Conservation (phyloP, 2,113 vertebrate species). For the Nothocercus julius region DNA sequence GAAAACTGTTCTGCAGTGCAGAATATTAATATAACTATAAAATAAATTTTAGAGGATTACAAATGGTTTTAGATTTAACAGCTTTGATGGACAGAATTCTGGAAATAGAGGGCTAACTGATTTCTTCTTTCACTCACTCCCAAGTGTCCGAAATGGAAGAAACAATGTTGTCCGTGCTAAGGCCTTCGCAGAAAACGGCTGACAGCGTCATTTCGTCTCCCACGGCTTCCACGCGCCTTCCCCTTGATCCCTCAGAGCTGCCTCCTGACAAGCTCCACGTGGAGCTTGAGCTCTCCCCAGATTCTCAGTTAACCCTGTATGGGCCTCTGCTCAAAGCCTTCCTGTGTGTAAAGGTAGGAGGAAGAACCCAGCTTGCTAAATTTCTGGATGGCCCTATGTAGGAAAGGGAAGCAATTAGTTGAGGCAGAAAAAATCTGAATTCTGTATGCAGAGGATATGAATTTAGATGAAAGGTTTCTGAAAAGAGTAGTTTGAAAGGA, state of each 20-base stretch:
- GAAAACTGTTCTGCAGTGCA: background rate
- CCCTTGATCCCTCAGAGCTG: constrained; percentile 90
- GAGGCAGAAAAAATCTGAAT: background rate
- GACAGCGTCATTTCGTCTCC: constrained; percentile 82
- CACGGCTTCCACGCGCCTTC: constrained; percentile 72
- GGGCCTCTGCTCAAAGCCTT: constrained; percentile 92
- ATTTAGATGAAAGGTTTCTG: background rate
- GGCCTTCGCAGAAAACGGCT: constrained; percentile 81
- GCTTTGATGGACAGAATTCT: background rate
- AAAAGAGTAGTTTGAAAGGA: background rate
- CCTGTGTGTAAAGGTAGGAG: constrained; percentile 90
- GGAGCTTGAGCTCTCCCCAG: constrained; percentile 94
- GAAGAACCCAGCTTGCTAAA: accelerated
- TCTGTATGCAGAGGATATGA: accelerated
- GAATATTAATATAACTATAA: background rate
- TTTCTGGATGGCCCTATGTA: accelerated
- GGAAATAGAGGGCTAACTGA: background rate
- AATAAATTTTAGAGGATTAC: background rate
- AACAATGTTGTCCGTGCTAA: constrained; percentile 90
- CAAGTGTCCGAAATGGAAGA: constrained; percentile 96
- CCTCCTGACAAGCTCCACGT: constrained; percentile 92
- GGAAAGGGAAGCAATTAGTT: accelerated
- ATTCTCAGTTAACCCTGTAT: constrained; percentile 94
- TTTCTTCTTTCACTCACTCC: background rate
- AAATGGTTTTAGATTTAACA: background rate